These are phyloP conservation scores for Himalopsyche anomala DNA, from an alignment of 2,888 invertebrate genomes.

Conservation along the genomic window DNA sequence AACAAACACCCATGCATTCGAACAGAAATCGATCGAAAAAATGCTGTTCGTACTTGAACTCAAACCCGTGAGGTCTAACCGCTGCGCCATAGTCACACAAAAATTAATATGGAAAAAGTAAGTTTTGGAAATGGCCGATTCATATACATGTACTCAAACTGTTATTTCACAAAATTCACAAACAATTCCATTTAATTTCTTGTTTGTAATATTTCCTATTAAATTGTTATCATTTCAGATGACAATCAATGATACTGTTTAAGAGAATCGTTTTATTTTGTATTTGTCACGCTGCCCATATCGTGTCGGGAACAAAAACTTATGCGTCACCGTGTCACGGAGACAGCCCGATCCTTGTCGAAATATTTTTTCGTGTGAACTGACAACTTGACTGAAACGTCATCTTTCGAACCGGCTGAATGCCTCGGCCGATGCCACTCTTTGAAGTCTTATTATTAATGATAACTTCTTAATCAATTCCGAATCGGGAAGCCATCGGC, in stretches of 20 bases:
- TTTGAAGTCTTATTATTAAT: conserved; percentile 2
- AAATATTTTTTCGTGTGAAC: background rate
- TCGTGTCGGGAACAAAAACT: conserved; percentile 4
- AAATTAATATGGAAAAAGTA: too few relatives aligned
- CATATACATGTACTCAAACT: too few relatives aligned
- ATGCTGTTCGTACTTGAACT: too few relatives aligned
- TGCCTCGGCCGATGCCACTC: background rate
- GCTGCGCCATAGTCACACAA: too few relatives aligned
- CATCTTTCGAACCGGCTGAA: background rate
- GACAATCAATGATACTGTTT: background rate
- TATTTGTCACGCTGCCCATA: conserved; percentile 13
- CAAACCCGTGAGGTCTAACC: too few relatives aligned
- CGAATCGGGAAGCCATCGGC: background rate
- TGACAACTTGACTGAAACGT: background rate
- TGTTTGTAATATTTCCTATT: background rate
- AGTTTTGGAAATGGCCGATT: too few relatives aligned
- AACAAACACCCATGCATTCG: too few relatives aligned
- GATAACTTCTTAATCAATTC: background rate
- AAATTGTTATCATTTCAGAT: background rate
- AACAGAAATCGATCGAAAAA: too few relatives aligned
- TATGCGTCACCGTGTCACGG: conserved; percentile 12
- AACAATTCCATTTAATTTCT: too few relatives aligned
- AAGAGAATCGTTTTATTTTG: background rate
- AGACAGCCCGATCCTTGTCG: background rate
- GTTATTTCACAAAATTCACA: too few relatives aligned